A percentile compares a stretch with the other conserved stretches of the same genome.
phyloP scores from a whole-genome alignment of 2,797 vertebrate species.

The Propithecus perrieri region DNA sequence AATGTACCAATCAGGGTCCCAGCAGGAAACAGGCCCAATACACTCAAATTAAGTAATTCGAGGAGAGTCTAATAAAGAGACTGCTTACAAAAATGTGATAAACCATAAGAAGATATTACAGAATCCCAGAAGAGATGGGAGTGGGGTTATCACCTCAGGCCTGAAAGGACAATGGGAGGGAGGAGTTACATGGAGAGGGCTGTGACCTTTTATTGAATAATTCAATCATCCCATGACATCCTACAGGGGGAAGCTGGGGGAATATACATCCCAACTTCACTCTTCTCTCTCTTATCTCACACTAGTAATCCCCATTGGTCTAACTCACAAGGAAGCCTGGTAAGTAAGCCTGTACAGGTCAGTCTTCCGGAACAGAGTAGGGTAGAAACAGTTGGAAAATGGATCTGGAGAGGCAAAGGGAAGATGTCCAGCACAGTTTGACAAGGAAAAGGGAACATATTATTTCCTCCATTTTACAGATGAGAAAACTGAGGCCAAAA shows the following conservation, averaged over 20 bases:
- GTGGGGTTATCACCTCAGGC: not conserved
- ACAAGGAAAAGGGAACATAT: not conserved
- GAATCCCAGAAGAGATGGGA: not conserved
- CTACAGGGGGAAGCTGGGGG: not conserved
- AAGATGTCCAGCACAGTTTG: not conserved
- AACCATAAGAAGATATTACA: not conserved
- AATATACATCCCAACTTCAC: not conserved
- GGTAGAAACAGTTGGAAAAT: not conserved
- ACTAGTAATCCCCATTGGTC: not conserved
- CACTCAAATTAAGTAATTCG: not conserved
- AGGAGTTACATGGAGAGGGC: not conserved
- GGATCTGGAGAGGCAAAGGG: not conserved
- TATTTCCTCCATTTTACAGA: not conserved
- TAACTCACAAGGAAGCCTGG: not conserved
- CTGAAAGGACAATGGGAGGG: not conserved
- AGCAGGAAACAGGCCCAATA: not conserved
- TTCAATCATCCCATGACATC: not conserved
- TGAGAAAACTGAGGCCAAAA: slow-evolving; percentile 19
- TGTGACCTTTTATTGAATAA: not conserved
- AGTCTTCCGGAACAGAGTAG: not conserved
- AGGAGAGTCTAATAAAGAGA: not conserved
- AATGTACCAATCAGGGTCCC: not conserved
- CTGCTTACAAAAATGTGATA: not conserved
- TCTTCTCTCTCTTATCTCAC: not conserved
- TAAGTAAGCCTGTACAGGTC: not conserved